phyloP scores from a whole-genome alignment of 2,113 vertebrate species.

The Brachypteracias leptosomus region DNA sequence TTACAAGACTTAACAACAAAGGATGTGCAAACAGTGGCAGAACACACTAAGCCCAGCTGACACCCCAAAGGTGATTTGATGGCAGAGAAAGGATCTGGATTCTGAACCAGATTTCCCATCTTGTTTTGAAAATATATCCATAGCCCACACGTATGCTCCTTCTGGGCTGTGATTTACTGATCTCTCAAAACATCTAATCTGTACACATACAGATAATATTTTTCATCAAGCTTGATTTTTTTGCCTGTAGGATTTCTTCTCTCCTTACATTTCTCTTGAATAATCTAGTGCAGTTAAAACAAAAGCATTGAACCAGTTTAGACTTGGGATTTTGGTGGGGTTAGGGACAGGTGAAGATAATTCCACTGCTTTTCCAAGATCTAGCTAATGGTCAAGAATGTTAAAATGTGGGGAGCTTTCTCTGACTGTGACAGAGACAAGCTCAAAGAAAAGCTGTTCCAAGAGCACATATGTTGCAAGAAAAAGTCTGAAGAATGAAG shows the following conservation, averaged over 20 bases:
- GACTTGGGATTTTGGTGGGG: background rate
- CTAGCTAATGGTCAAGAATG: background rate
- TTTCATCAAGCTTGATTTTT: background rate
- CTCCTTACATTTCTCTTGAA: background rate
- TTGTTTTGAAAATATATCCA: background rate
- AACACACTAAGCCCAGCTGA: background rate
- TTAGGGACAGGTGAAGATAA: background rate
- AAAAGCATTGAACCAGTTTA: background rate
- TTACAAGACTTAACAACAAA: background rate
- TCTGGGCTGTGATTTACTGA: background rate
- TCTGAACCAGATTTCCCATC: background rate
- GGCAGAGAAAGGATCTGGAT: background rate
- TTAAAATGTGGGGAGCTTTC: background rate
- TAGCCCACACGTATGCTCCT: background rate
- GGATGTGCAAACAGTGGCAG: background rate
- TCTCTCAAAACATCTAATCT: background rate
- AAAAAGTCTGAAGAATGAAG: background rate
- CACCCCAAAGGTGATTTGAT: background rate
- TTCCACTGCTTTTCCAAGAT: background rate
- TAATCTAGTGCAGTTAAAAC: background rate
- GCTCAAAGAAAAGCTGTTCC: background rate
- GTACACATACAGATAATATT: background rate
- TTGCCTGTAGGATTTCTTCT: background rate
- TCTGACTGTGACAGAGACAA: background rate
- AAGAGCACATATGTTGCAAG: background rate